phyloP scores from a whole-genome alignment of 2,888 invertebrate genomes.

The Petrophora chlorosata region DNA sequence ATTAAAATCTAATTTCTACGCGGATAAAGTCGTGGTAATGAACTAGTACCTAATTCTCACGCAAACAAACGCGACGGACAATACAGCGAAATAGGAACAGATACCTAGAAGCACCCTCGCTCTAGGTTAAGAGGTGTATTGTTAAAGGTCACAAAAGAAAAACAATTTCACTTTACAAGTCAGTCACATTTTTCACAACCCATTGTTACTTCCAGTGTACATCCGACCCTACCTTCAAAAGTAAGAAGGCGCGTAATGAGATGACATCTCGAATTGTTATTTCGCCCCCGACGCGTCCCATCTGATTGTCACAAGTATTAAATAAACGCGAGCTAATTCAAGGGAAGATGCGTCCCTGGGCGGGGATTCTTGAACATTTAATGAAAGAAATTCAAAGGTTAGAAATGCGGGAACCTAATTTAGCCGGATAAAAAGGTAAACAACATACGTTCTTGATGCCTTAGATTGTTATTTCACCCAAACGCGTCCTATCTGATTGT shows the following conservation, averaged over 20 bases:
- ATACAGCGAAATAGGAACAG: too few relatives aligned
- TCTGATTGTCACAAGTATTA: conserved; percentile 50
- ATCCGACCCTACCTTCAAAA: conserved; percentile 35
- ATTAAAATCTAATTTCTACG: too few relatives aligned
- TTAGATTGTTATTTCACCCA: conserved; percentile 44
- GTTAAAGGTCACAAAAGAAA: neutral
- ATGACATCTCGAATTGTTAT: conserved; percentile 62
- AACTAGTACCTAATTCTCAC: too few relatives aligned
- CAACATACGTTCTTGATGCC: neutral
- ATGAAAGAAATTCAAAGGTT: conserved; percentile 37
- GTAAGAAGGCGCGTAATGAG: conserved; percentile 57
- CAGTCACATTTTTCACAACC: neutral
- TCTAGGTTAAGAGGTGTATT: too few relatives aligned
- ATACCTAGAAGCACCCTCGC: too few relatives aligned
- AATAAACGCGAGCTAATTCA: conserved; percentile 64
- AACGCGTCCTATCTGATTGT: conserved; percentile 55
- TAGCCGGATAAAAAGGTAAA: neutral
- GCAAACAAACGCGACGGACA: too few relatives aligned
- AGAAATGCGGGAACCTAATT: neutral
- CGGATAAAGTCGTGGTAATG: too few relatives aligned
- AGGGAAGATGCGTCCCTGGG: conserved; percentile 51
- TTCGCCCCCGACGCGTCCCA: conserved; percentile 52
- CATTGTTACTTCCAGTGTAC: conserved; percentile 22
- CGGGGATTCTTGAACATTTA: conserved; percentile 56
- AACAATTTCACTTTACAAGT: neutral